A percentile compares a stretch with the other conserved stretches of the same genome.
Conservation (phyloP, 1,140 invertebrate species). For the Drosophila arawakana region DNA sequence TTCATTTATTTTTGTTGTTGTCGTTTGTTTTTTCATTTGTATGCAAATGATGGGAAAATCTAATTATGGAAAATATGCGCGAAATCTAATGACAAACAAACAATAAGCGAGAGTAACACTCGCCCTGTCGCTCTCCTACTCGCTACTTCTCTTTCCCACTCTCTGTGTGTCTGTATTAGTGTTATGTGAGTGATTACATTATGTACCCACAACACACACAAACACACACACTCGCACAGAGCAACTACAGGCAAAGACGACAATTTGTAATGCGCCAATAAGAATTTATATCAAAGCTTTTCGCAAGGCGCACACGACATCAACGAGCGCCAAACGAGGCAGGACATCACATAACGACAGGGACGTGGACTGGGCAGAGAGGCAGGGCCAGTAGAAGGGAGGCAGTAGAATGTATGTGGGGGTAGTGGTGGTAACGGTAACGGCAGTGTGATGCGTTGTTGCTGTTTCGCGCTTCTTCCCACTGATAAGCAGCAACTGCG, state of each 20-base stretch:
- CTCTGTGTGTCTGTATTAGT: conserved; percentile 1
- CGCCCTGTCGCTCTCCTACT: neutral
- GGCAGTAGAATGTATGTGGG: too few species aligned
- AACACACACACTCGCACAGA: neutral
- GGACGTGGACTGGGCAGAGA: neutral
- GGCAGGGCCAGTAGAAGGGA: neutral
- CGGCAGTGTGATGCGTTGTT: conserved; percentile 1
- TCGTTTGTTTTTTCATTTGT: conserved; percentile 60
- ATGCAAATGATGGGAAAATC: conserved; percentile 79
- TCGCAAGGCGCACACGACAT: conserved; percentile 53
- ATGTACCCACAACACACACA: conserved; percentile 44
- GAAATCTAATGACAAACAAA: conserved; percentile 73
- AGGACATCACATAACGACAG: conserved; percentile 48
- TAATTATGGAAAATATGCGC: conserved; percentile 72
- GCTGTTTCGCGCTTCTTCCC: conserved; percentile 36
- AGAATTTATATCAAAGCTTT: conserved; percentile 79
- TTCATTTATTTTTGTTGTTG: conserved; percentile 15
- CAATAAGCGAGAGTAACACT: conserved; percentile 45
- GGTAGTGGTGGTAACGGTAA: neutral
- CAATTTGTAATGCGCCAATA: conserved; percentile 83
- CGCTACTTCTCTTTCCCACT: neutral
- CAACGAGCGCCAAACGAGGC: conserved; percentile 39
- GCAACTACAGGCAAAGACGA: conserved; percentile 43
- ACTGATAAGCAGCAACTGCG: conserved; percentile 54
- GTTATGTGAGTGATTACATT: conserved; percentile 74